phyloP scores from a whole-genome alignment of 2,888 invertebrate species.

The Leptinotarsa juncta region DNA sequence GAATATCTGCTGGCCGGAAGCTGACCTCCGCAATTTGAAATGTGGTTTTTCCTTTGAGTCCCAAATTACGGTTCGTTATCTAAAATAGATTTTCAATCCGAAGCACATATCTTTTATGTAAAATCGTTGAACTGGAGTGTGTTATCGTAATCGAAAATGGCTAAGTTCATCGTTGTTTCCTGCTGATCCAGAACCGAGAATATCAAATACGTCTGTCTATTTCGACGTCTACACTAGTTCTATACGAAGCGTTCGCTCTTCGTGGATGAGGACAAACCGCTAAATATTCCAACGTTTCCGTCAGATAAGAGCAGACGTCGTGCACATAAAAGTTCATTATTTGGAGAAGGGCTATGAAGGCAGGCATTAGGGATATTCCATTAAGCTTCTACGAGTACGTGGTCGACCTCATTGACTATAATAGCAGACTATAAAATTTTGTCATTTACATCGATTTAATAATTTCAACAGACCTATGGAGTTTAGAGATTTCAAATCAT shows the following conservation, averaged over 20 bases:
- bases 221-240: constrained; percentile 10
- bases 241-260: constrained; percentile 5
- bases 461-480: neutral
- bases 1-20: neutral
- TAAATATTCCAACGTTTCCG: constrained; percentile 11
- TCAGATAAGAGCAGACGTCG: constrained; percentile 15
- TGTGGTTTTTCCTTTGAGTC: neutral
- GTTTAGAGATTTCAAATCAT: neutral
- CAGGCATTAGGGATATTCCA: constrained; percentile 10
- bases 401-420: neutral
- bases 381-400: neutral
- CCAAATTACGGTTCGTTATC: constrained; percentile 2
- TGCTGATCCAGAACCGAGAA: constrained; percentile 14
- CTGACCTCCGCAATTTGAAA: neutral
- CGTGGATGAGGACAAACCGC: neutral
- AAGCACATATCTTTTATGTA: neutral
- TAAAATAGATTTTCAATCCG: neutral
- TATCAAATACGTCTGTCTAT: constrained; percentile 10
- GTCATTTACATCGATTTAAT: neutral
- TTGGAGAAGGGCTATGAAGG: neutral
- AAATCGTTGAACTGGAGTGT: neutral
- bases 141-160: constrained; percentile 6
- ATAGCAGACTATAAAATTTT: neutral
- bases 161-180: constrained; percentile 1
- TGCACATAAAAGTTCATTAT: constrained; percentile 16